Base-by-base conservation (phyloP, 1,140 invertebrate genomes). In the Calycopis cecrops region DNA sequence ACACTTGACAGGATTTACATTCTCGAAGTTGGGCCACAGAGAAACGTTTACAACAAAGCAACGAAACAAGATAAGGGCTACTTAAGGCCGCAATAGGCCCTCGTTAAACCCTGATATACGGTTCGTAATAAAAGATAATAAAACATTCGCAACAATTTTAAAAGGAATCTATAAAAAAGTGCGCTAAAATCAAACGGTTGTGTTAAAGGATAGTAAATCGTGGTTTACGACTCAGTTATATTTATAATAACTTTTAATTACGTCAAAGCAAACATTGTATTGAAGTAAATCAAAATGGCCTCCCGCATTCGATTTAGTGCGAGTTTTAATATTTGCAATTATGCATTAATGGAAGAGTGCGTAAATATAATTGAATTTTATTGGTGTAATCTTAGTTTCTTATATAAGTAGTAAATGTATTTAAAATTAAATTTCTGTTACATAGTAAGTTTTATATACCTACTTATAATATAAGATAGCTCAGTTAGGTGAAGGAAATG, bases 81-180 rank as follows among this genome's bases (percentile, higher is more conserved):
- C 82, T 83, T 81, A 80, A 74, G 66, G 49, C 62, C 59, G 49
- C 64, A 57, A 66, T 65, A 64, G 59, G 56, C 60, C 69, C 80
- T 84, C 80, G 83, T 86, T 85, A 84, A 82, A 79, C 58, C 54
- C 67, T 81, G 79, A 86, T 84, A 83, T 86, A 84, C 78, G 73
- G 68, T 79, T 76, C 69, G 70, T 83, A 84, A 84, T 86, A 85
- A 86, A 86, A 86, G 55, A 60, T 65, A 85, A 85, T 84, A 84
- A 85, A 82, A 85, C 75, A 86, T 83, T 86, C 61, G 83, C 83
- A 84, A 81, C 83, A 83, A 76, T 79, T 79, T 84, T 81, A 81
- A 85, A 82, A 73, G 66, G 70, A 76, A 79, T 76, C 76, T 73
- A 83, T 81, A 86, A 78, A 77, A 74, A 74, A 67, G 73, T 72